phyloP scores from a whole-genome alignment of 2,113 vertebrate species.

The Indicator indicator region DNA sequence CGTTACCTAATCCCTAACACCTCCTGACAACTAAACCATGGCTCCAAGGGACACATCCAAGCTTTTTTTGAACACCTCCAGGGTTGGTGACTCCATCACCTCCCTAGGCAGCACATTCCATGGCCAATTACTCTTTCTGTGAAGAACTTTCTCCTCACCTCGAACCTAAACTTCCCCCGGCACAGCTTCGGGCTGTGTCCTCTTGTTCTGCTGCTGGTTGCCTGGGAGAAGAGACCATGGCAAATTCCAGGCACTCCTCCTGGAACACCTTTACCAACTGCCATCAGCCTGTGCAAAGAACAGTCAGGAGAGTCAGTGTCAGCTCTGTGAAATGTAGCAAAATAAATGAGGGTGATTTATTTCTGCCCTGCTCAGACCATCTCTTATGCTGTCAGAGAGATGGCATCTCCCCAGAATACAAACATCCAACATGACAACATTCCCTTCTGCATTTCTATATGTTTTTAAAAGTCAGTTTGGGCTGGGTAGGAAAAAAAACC shows the following conservation, averaged over 20 bases:
- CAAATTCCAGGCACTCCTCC: neutral
- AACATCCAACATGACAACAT: neutral
- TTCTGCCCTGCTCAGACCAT: neutral
- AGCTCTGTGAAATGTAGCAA: neutral
- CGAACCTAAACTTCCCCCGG: too few species aligned
- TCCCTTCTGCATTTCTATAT: fast-evolving
- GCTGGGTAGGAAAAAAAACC: neutral
- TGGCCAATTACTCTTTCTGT: too few species aligned
- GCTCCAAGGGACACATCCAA: too few species aligned
- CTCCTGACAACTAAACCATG: too few species aligned
- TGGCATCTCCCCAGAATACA: neutral
- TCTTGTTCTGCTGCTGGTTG: too few species aligned
- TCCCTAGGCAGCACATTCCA: too few species aligned
- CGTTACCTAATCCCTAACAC: too few species aligned
- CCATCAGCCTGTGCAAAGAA: neutral
- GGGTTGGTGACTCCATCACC: too few species aligned
- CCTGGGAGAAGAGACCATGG: too few species aligned
- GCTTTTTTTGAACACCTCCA: too few species aligned
- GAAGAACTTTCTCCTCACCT: too few species aligned
- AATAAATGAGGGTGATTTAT: neutral
- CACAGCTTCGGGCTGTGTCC: too few species aligned
- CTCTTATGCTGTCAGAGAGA: neutral
- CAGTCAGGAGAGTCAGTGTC: neutral
- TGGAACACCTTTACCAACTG: neutral
- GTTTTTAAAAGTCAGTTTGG: neutral